Evolutionary conservation across 2,888 invertebrate genomes (phyloP), one percentile per base, ranked within the genome.

Genomic region (Boloria selene): DNA sequence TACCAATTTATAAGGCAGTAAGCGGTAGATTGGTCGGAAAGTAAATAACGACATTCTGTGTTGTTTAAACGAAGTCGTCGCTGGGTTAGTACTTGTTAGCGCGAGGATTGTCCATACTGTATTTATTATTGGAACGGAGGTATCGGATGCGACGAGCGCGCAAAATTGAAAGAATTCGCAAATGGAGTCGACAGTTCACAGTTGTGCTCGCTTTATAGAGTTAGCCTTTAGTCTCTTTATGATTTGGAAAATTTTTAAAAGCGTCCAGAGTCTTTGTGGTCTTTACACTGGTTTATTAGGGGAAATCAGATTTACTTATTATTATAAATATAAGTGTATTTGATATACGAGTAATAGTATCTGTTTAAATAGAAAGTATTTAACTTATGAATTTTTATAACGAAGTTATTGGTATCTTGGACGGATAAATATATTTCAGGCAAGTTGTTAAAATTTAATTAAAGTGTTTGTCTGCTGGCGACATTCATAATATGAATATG

Each of bases 1-100:
- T 73, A 84, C 82, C 87, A 90, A 88, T 91, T 89, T 90, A 87
- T 86, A 83, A 86, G 86, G 82, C 81, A 85, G 86, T 82, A 82
- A 77, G 80, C 73, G 80, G 82, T 80, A 82, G 84, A 86, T 87
- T 78, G 86, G 80, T 80, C 70, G 81, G 82, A 82, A 81, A 80
- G 86, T 86, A 89, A 90, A 89, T 88, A 88, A 85, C 75, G 83
- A 78, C 79, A 82, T 78, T 81, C 80, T 79, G 81, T 79, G 83
- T 84, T 82, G 85, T 86, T 84, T 81, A 83, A 84, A 81, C 80
- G 77, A 79, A 77, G 70, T 71, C 67, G 67, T 7, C 31, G 31
- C 47, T 61, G 65, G 69, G 70, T 70, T 68, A 65, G 68, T 66
- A 72, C 73, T 76, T 75, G 75, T 77, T 72, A 71, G 71, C 56